Evolutionary conservation across 2,113 vertebrate species (phyloP).

Genomic region (Actenoides hombroni): DNA sequence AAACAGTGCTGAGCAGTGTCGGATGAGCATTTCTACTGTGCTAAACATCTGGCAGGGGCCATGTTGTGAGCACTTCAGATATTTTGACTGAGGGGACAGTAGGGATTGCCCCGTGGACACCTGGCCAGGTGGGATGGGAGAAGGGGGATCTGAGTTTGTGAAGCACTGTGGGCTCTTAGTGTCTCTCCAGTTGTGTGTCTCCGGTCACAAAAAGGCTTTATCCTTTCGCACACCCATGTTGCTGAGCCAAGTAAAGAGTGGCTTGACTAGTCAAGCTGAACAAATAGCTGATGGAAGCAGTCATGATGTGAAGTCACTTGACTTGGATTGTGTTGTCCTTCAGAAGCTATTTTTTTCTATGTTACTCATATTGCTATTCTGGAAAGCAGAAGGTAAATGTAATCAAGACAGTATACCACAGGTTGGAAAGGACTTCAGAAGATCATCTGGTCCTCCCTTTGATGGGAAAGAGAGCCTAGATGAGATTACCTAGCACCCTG

Average conservation of each 20-base stretch:
- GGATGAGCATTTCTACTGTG: neutral
- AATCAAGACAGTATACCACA: neutral
- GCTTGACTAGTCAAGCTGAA: neutral
- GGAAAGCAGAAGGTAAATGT: neutral
- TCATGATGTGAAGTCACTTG: neutral
- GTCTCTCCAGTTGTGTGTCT: neutral
- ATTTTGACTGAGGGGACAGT: fast-evolving
- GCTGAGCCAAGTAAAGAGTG: neutral
- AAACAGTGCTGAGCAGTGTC: neutral
- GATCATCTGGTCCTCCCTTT: neutral
- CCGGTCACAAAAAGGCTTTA: neutral
- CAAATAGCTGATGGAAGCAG: neutral
- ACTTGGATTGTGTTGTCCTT: neutral
- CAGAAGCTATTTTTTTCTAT: neutral
- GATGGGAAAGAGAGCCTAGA: neutral
- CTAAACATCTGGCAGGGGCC: neutral
- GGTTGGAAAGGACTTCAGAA: neutral
- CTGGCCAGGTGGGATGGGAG: neutral
- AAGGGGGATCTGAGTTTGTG: neutral
- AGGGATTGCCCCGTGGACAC: neutral
- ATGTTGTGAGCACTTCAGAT: neutral
- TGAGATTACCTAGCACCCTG: neutral
- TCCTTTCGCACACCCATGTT: fast-evolving
- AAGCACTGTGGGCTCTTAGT: fast-evolving
- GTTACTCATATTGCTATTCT: neutral